phyloP scores from a whole-genome alignment of 2,797 vertebrate species.

The Gallinago stenura region DNA sequence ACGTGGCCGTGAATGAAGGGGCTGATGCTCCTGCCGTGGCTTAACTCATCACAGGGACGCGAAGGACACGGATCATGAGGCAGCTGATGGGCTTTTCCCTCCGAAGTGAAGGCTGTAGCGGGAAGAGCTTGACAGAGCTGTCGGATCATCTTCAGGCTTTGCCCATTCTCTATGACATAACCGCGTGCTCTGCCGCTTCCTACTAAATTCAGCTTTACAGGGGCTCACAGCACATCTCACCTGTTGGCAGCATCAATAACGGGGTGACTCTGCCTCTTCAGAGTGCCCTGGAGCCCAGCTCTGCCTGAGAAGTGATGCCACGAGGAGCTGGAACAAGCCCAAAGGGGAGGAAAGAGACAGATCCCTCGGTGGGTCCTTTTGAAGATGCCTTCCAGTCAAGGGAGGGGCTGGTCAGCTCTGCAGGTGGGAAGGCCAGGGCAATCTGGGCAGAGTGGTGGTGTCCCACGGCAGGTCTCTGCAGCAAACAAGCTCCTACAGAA shows the following conservation, averaged over 20 bases:
- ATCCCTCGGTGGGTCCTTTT: not conserved
- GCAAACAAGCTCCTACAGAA: constrained; percentile 1
- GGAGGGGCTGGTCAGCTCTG: not conserved
- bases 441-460: not conserved
- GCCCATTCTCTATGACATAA: not conserved
- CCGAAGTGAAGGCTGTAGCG: not conserved
- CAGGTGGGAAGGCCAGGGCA: not conserved
- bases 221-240: not conserved
- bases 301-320: not conserved
- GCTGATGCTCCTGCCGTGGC: not conserved
- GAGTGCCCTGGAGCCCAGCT: not conserved
- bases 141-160: not conserved
- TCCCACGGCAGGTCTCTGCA: not conserved
- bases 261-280: not conserved
- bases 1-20: not conserved
- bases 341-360: not conserved
- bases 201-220: not conserved
- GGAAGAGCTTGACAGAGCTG: not conserved
- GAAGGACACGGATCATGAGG: not conserved
- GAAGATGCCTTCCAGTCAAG: not conserved
- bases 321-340: not conserved
- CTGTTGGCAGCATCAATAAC: not conserved
- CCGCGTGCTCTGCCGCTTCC: not conserved
- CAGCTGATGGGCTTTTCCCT: not conserved
- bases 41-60: not conserved